Conservation (phyloP, 2,113 vertebrate genomes). For the Cichladusa arquata region DNA sequence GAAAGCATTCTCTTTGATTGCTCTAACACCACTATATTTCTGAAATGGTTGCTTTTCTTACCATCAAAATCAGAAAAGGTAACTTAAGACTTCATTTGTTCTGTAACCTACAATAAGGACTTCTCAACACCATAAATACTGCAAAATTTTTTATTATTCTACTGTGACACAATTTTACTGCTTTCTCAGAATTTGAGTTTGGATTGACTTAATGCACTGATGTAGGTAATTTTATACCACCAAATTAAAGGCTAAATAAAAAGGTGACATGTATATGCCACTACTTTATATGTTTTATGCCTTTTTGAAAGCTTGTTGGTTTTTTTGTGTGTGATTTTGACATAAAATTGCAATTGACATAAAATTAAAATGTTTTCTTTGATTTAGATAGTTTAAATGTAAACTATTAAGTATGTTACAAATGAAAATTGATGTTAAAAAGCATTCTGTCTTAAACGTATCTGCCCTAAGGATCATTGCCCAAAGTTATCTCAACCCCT, state of each 20-base stretch:
- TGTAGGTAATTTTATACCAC: neutral
- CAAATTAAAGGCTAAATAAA: neutral
- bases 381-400: neutral
- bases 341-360: neutral
- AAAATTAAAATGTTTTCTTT: neutral
- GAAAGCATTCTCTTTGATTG: conserved; percentile 67
- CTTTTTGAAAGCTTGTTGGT: neutral
- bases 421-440: neutral
- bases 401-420: neutral
- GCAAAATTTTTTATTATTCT: neutral
- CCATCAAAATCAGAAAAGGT: conserved; percentile 60
- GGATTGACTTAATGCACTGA: neutral
- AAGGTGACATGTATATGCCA: neutral
- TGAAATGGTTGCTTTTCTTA: conserved; percentile 59
- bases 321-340: neutral
- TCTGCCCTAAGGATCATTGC: neutral
- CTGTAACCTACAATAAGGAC: conserved; percentile 24
- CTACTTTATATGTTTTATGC: neutral
- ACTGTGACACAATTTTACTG: neutral
- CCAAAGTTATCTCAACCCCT: neutral
- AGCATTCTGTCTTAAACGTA: neutral
- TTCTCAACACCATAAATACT: conserved; percentile 16
- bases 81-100: conserved; percentile 61
- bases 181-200: neutral
- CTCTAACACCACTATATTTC: conserved; percentile 62